These are phyloP conservation scores for Thripadectes ignobilis DNA, from an alignment of 2,797 vertebrate genomes.

Conservation along the genomic window DNA sequence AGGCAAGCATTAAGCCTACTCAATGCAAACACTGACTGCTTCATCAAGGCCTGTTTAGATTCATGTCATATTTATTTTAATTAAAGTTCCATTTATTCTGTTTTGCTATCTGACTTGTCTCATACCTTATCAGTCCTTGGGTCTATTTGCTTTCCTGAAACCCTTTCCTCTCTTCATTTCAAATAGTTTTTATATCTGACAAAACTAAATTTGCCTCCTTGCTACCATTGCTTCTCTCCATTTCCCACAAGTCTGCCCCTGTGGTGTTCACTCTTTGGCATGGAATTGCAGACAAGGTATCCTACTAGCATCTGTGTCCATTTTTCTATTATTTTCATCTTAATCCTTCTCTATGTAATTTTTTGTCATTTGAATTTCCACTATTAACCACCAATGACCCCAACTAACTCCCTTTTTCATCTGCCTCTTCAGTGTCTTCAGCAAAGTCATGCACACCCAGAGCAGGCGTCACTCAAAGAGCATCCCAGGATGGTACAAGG, in stretches of 20 bases:
- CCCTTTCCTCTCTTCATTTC: neutral
- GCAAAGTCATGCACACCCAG: neutral
- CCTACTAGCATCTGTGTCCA: neutral
- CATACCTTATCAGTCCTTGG: neutral
- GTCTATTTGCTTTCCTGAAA: neutral
- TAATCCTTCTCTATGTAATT: neutral
- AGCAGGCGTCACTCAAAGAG: neutral
- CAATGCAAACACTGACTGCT: neutral
- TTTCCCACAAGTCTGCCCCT: neutral
- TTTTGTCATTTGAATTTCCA: neutral
- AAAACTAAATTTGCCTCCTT: neutral
- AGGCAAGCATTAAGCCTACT: neutral
- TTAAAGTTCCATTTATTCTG: neutral
- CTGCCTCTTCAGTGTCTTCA: neutral
- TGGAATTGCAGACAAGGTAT: neutral
- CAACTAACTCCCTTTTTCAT: neutral
- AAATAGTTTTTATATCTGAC: neutral
- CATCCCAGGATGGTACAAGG: too few species aligned
- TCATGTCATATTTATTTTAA: neutral
- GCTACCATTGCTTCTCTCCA: neutral
- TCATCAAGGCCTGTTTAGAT: neutral
- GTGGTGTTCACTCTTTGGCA: neutral
- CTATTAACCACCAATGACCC: neutral
- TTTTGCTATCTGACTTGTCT: neutral
- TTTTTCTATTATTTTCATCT: neutral